Evolutionary conservation across 2,113 vertebrate genomes (phyloP), one percentile per base, ranked within the genome.

Genomic region (Pavo muticus): DNA sequence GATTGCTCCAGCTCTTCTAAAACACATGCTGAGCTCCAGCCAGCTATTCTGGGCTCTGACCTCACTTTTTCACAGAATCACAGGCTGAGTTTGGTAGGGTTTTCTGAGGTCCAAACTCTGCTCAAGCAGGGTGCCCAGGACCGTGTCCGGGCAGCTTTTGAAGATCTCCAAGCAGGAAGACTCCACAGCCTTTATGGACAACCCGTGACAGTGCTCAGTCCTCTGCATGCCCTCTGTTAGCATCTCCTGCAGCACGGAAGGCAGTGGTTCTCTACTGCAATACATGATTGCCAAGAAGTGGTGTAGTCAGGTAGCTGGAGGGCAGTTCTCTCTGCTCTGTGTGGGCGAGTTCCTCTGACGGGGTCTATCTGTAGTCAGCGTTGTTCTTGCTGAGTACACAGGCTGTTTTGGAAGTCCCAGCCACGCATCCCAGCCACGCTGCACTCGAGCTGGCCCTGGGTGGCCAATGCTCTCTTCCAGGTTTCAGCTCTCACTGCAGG

Each of bases 401-500:
- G 32, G 14, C 45, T 30, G 32, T 20, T 48, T 48, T 48, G 24
- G n/a, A 69, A 69, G 45, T 35, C 45, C 24, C 67, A 37, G 45
- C 32, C 69, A 30, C 25, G 30, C 35, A 39, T 37, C 35, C 35
- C 45, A 72, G 24, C 27, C 15, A 35, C 15, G 30, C 24, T 54
- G 69, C 47, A 54, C 27, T 71, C 6, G 25, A 30, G 48, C 27
- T 21, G 35, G 25, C 48, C 37, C 24, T 30, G 6, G 27, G 48
- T 40, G 29, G 27, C 48, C 27, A 52, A 30, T 54, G 35, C n/a
- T 40, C 18, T 40, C 27, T 29, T 19, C 37, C 25, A 39, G 35
- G n/a, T 54, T 42, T 40, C 48, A 54, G 29, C 37, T 25, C 67
- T 57, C 0, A 0, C 52, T 71, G 61, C 4, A 1, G 37, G 29